Evolutionary conservation across 2,888 invertebrate genomes (phyloP), one percentile per base, ranked within the genome.

Genomic region (Coremacera marginata): DNA sequence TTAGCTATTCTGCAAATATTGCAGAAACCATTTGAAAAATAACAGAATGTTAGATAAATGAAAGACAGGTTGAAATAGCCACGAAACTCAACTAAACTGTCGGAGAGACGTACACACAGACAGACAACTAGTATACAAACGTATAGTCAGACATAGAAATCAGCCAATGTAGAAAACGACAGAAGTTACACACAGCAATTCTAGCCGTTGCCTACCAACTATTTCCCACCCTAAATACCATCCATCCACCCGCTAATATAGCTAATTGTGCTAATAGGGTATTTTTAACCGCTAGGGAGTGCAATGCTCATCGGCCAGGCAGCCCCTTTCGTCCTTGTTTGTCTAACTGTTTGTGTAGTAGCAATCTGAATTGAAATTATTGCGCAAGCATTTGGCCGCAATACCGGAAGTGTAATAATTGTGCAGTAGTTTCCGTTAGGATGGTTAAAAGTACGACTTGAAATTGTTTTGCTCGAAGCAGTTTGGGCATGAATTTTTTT

Each of bases 351-450:
- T 44, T 37, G 11, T 37, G 3, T 22, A 1, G 3, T 22, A 1
- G 2, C 65, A 67, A 19, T 25, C 49, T 51, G 49, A 51, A 52
- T 68, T 51, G 25, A 51, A 68, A 68, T 68, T 68, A 68, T 68
- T 68, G 68, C 68, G 68, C 68, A 68, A 51, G 51, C 68, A 51
- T 68, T 68, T 68, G 68, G 68, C 68, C 68, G 68, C 51, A 51
- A 49, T 51, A 51, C 68, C 68, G 68, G 68, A 68, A 68, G 49
- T 51, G 52, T 51, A 51, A 68, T 68, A 49, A 68, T 68, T 68
- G 68, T 51, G 68, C 68, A 51, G 25, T 7, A 68, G 27, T n/a
- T 68, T 51, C 22, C 52, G 68, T n/a, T 22, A 25, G 68, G 51
- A 49, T 37, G 44, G 44, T 44, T 14, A 44, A 3, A 44, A 44